Conservation (phyloP, 2,113 vertebrate species). For the Manacus vitellinus region DNA sequence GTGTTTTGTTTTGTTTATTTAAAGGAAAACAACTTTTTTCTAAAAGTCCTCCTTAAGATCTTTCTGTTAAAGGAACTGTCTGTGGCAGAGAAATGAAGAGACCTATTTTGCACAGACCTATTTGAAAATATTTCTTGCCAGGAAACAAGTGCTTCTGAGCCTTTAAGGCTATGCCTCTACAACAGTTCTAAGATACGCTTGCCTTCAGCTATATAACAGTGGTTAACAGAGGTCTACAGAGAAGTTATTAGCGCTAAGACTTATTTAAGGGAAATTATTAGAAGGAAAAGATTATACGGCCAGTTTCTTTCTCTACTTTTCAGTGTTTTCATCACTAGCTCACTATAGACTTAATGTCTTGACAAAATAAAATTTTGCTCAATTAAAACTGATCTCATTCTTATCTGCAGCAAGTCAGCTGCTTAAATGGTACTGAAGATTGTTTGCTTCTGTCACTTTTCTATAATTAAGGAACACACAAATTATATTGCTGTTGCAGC, state of each 20-base stretch:
- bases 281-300: background rate
- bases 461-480: background rate
- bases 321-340: background rate
- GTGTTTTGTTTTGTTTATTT: background rate
- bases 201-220: background rate
- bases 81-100: background rate
- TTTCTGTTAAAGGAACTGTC: background rate
- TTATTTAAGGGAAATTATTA: background rate
- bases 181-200: background rate
- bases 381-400: background rate
- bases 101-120: background rate
- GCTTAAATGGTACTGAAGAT: background rate
- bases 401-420: background rate
- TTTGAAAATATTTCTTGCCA: background rate
- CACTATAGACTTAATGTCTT: background rate
- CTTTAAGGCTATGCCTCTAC: background rate
- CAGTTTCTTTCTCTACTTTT: background rate
- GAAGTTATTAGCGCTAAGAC: background rate
- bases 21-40: background rate
- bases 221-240: background rate
- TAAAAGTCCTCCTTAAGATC: background rate
- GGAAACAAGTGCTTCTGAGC: background rate
- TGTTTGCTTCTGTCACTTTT: background rate
- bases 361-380: background rate
- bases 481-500: background rate